Evolutionary conservation across 2,113 vertebrate genomes (phyloP).

Genomic region (Thunnus maccoyii): DNA sequence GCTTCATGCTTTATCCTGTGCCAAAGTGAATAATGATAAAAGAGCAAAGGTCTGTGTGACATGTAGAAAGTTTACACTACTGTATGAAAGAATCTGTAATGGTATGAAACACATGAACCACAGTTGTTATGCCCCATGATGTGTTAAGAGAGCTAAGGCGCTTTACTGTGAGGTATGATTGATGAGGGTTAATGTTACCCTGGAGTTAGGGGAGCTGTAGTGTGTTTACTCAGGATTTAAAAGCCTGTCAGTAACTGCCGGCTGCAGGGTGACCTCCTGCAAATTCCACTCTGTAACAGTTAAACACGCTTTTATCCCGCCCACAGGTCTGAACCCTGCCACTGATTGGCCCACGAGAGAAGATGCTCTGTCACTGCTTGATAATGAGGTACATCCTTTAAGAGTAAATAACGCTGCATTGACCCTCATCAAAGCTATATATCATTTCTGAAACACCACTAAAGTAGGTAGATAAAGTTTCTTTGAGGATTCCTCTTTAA

Average conservation of each 20-base stretch:
- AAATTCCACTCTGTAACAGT: conserved; percentile 33
- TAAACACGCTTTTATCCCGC: conserved; percentile 22
- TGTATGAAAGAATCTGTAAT: not conserved
- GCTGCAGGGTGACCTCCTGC: conserved; percentile 43
- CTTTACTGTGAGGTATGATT: conserved; percentile 30
- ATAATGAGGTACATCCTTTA: not conserved
- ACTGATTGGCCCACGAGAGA: conserved; percentile 12
- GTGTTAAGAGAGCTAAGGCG: conserved; percentile 1
- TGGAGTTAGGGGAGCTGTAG: conserved; percentile 22
- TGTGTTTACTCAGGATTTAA: conserved; percentile 64
- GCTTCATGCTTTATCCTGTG: too few relatives aligned
- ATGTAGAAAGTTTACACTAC: not conserved
- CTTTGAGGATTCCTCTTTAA: not conserved
- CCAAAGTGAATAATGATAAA: too few relatives aligned
- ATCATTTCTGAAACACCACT: not conserved
- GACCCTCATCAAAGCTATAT: rapidly evolving
- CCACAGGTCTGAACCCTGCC: not conserved
- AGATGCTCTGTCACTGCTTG: not conserved
- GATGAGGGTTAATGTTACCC: conserved; percentile 59
- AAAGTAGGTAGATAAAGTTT: not conserved
- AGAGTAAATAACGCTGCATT: not conserved
- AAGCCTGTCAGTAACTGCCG: conserved; percentile 49
- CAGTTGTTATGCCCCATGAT: conserved; percentile 1
- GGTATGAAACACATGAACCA: not conserved
- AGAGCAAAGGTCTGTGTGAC: not conserved